phyloP scores from a whole-genome alignment of 2,797 vertebrate species.

The Calcarius lapponicus region DNA sequence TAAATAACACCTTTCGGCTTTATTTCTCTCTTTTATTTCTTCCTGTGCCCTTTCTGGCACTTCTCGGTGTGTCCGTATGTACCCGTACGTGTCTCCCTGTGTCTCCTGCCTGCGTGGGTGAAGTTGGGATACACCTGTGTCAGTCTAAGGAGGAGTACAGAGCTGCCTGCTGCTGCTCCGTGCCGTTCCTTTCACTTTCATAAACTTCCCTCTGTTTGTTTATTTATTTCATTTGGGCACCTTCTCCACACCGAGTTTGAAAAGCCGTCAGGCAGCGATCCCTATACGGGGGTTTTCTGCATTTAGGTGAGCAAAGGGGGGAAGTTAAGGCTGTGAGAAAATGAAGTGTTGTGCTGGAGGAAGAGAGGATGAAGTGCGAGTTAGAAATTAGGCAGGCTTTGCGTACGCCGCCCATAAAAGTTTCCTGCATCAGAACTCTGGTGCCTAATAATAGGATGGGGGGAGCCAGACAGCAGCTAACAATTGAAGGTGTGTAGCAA shows the following conservation, averaged over 20 bases:
- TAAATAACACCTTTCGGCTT: background rate
- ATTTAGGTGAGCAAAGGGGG: conserved; percentile 31
- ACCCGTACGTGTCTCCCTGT: rapidly evolving
- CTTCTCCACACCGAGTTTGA: conserved; percentile 32
- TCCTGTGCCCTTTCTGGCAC: background rate
- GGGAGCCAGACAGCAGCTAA: conserved; percentile 39
- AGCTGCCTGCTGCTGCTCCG: conserved; percentile 41
- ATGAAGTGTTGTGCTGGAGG: conserved; percentile 1
- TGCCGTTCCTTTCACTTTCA: conserved; percentile 64
- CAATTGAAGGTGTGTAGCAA: conserved; percentile 20
- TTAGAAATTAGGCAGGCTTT: conserved; percentile 51
- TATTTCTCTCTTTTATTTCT: background rate
- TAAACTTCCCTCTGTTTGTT: conserved; percentile 61
- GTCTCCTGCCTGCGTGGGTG: background rate
- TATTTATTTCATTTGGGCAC: conserved; percentile 25
- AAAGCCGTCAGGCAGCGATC: conserved; percentile 48
- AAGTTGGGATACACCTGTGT: conserved; percentile 72
- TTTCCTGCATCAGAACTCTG: conserved; percentile 17
- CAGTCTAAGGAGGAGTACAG: conserved; percentile 15
- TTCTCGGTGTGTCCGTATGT: rapidly evolving
- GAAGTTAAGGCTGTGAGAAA: conserved; percentile 38
- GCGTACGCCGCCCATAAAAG: conserved; percentile 7
- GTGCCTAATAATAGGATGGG: conserved; percentile 34
- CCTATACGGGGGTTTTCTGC: conserved; percentile 16
- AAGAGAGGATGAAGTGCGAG: conserved; percentile 17